These are phyloP conservation scores for Megalonaias nervosa DNA, from an alignment of 1,140 invertebrate genomes.

Conservation along the genomic window DNA sequence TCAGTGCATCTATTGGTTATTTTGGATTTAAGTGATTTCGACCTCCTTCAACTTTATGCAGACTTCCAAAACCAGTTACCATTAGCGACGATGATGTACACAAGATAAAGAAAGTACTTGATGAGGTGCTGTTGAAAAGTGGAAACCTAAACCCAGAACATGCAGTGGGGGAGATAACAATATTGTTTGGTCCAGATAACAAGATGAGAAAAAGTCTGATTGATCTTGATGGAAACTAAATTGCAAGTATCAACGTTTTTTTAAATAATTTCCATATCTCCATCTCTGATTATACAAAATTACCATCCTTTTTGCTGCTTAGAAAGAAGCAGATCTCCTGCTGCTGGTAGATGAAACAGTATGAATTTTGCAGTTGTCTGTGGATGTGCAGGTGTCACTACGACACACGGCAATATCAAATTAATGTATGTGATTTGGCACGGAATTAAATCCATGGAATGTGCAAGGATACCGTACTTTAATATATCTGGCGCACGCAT, in stretches of 20 bases:
- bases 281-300: conserved; percentile 16
- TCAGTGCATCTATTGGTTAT: no score
- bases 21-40: no score
- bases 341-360: conserved; percentile 11
- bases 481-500: no score
- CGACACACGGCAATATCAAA: no score
- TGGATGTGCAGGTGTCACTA: no score
- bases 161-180: neutral
- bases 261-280: conserved; percentile 3
- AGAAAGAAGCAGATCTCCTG: conserved; percentile 9
- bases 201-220: conserved; percentile 20
- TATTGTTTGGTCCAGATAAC: conserved; percentile 19
- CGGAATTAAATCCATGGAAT: no score
- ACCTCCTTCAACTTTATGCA: no score
- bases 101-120: conserved; percentile 16
- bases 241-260: neutral
- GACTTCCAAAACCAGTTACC: conserved; percentile 6
- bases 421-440: no score
- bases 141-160: no score
- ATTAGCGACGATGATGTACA: conserved; percentile 21
- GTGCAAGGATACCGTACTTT: no score
- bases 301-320: conserved; percentile 7
- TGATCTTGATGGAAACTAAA: conserved; percentile 1
- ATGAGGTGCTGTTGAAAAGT: no score
- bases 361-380: no score